Percentiles rank a stretch among this genome's conserved stretches.
phyloP scores from a whole-genome alignment of 2,888 invertebrate genomes.

The Acrocera orbiculus region DNA sequence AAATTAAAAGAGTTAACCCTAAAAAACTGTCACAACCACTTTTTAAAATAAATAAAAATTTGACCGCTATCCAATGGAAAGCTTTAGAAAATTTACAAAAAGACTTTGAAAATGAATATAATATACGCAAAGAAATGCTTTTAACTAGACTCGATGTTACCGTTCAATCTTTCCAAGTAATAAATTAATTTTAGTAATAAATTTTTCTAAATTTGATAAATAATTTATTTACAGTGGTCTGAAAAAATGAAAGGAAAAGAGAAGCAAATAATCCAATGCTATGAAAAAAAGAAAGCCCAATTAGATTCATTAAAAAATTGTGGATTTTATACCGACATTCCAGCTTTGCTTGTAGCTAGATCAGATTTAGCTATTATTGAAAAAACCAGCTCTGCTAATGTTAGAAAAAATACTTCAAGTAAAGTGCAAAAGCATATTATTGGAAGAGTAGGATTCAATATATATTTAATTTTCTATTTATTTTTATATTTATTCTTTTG shows the following conservation, averaged over 20 bases:
- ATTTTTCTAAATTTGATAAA: conserved; percentile 4
- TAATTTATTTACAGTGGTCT: conserved; percentile 47
- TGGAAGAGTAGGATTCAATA: conserved; percentile 41
- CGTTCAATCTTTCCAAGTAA: conserved; percentile 83
- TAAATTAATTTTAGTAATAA: conserved; percentile 16
- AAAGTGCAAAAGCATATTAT: conserved; percentile 78
- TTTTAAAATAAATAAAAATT: conserved; percentile 42
- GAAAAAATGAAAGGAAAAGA: conserved; percentile 58
- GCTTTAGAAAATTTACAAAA: conserved; percentile 48
- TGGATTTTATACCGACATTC: conserved; percentile 40
- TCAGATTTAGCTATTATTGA: conserved; percentile 71
- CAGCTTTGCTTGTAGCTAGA: conserved; percentile 71
- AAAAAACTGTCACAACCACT: conserved; percentile 58
- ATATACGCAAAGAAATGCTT: conserved; percentile 66
- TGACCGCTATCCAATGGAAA: conserved; percentile 72
- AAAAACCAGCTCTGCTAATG: conserved; percentile 76
- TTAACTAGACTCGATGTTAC: conserved; percentile 88
- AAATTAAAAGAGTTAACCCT: conserved; percentile 36
- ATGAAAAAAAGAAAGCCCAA: conserved; percentile 34
- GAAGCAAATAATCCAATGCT: conserved; percentile 45
- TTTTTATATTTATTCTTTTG: conserved; percentile 7
- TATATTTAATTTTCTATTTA: neutral
- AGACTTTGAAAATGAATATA: conserved; percentile 67
- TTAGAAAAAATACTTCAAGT: conserved; percentile 68
- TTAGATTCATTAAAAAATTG: conserved; percentile 21